Evolutionary conservation across 1,140 invertebrate species (phyloP).

Genomic region (Anthonomus grandis): DNA sequence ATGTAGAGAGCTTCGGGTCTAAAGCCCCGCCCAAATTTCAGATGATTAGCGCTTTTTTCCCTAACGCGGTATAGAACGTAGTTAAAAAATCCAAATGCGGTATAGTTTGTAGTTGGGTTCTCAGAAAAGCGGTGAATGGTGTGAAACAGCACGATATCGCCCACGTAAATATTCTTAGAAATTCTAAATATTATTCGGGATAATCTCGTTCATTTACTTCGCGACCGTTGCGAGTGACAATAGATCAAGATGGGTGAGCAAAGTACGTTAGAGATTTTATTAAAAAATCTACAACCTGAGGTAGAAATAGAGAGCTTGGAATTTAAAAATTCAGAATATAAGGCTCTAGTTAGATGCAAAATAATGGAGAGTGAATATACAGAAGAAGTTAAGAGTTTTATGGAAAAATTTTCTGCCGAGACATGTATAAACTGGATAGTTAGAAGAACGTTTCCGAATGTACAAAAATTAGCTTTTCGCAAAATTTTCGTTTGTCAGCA

Average conservation of each 20-base stretch:
- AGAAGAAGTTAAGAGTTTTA: conserved; percentile 6
- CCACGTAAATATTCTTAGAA: neutral
- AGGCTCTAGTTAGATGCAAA: conserved; percentile 7
- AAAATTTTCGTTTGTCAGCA: neutral
- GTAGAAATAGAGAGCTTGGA: too few relatives aligned
- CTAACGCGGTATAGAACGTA: too few relatives aligned
- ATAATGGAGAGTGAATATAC: conserved; percentile 1
- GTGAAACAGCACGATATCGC: neutral
- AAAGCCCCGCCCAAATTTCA: too few relatives aligned
- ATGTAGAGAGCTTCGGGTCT: too few relatives aligned
- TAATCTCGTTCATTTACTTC: neutral
- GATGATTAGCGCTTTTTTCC: too few relatives aligned
- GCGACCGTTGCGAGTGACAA: neutral
- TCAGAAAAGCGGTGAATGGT: neutral
- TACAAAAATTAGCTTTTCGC: neutral
- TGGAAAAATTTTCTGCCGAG: conserved; percentile 3
- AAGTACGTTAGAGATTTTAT: conserved; percentile 2
- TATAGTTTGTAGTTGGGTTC: neutral
- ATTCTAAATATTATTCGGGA: too few relatives aligned
- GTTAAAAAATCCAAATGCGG: too few relatives aligned
- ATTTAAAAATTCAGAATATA: conserved; percentile 2
- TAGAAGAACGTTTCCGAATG: neutral
- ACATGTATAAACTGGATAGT: conserved; percentile 2
- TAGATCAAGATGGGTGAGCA: neutral
- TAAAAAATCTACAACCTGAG: too few relatives aligned